These are phyloP conservation scores for Rhodeus uyekii DNA, from an alignment of 2,797 vertebrate genomes.

Conservation along the genomic window DNA sequence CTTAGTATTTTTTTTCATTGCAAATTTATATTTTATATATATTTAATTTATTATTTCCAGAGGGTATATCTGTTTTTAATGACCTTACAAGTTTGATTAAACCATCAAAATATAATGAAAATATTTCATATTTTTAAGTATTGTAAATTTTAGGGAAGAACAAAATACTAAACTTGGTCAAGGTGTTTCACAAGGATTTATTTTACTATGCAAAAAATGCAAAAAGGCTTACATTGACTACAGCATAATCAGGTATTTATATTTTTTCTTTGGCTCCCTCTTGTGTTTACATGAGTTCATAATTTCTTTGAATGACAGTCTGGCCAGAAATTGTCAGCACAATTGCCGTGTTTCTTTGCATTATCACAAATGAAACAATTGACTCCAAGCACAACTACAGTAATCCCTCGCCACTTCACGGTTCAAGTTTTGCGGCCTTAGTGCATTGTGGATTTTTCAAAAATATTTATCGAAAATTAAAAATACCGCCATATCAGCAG, in stretches of 20 bases:
- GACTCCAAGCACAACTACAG: not conserved
- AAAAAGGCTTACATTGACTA: not conserved
- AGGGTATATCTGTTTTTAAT: not conserved
- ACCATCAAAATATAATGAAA: not conserved
- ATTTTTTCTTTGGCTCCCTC: not conserved
- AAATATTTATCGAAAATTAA: no score
- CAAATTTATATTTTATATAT: no score
- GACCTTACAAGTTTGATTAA: not conserved
- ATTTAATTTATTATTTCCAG: no score
- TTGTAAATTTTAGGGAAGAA: not conserved
- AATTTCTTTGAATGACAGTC: not conserved
- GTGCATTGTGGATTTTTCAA: no score
- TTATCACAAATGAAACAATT: not conserved
- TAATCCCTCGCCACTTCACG: no score
- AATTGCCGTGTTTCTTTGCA: not conserved
- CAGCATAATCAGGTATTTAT: not conserved
- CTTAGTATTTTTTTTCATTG: not conserved
- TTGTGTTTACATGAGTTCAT: not conserved
- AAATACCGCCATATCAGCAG: no score
- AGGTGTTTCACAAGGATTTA: not conserved
- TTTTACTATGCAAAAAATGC: not conserved
- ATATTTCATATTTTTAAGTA: not conserved
- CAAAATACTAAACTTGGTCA: not conserved
- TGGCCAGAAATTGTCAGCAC: not conserved
- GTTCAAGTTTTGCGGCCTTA: no score